phyloP scores from a whole-genome alignment of 64 coral and sea anemone genomes.

The Actinia equina region DNA sequence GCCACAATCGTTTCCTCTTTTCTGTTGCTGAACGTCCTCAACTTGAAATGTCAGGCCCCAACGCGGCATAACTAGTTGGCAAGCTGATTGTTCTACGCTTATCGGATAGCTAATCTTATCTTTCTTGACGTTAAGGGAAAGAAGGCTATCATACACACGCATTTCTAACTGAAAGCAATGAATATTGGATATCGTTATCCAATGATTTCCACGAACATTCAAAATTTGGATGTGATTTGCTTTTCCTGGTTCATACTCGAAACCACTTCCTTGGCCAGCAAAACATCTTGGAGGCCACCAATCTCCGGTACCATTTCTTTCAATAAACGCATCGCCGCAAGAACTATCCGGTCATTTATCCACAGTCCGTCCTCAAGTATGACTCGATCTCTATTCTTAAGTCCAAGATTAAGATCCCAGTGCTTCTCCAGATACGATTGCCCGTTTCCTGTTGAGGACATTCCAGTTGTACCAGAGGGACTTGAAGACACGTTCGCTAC shows the following conservation, averaged over 20 bases:
- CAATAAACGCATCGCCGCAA: conserved; percentile 30
- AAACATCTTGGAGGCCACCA: conserved; percentile 45
- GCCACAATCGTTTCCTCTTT: conserved; percentile 39
- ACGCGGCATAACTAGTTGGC: conserved; percentile 14
- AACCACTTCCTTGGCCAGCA: conserved; percentile 14
- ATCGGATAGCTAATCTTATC: conserved; percentile 35
- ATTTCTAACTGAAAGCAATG: background rate
- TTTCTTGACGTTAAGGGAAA: background rate
- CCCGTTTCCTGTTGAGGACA: background rate
- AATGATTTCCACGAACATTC: conserved; percentile 28
- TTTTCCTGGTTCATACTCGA: background rate
- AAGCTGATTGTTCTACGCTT: conserved; percentile 44
- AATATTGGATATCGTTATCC: conserved; percentile 55
- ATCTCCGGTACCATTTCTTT: conserved; percentile 12
- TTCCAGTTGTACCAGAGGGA: background rate
- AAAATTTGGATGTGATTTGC: conserved; percentile 27
- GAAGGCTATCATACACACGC: conserved; percentile 45
- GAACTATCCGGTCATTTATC: conserved; percentile 44
- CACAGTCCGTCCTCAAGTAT: conserved; percentile 24
- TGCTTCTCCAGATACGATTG: background rate
- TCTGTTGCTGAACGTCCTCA: conserved; percentile 51
- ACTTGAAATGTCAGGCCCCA: conserved; percentile 7
- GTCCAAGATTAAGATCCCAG: background rate
- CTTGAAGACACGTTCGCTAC: background rate
- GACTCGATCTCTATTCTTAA: conserved; percentile 29